A percentile compares a stretch with the other conserved stretches of the same genome.
Evolutionary conservation across 2,888 invertebrate genomes (phyloP).

Genomic region (Uropetala carovei): DNA sequence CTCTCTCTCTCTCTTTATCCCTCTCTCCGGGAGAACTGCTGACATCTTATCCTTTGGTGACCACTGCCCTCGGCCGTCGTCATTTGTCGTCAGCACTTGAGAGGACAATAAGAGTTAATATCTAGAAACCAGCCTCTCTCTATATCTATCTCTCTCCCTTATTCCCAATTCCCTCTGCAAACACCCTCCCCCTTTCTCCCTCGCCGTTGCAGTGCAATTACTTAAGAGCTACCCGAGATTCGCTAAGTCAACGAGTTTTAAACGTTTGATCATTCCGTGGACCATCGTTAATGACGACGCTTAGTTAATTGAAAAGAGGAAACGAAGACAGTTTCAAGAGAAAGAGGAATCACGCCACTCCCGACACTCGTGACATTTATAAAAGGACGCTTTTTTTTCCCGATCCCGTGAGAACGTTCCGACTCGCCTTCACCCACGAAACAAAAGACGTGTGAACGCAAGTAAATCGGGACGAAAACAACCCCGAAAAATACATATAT

Average conservation of each 20-base stretch:
- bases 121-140: neutral
- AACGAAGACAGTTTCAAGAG: neutral
- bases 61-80: neutral
- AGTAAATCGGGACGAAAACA: no score
- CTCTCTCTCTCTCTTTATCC: neutral
- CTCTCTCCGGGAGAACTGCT: neutral
- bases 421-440: neutral
- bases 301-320: neutral
- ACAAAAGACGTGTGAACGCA: no score
- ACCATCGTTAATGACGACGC: neutral
- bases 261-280: neutral
- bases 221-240: neutral
- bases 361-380: neutral
- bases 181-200: neutral
- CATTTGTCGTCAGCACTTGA: conserved; percentile 11
- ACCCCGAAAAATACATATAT: no score
- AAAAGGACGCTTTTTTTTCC: neutral
- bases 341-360: no score
- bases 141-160: neutral
- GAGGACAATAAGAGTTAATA: conserved; percentile 28
- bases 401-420: no score
- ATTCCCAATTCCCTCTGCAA: no score
- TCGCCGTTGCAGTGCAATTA: neutral
- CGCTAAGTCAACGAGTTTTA: conserved; percentile 1
- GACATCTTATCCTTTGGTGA: neutral